phyloP scores from a whole-genome alignment of 2,888 invertebrate genomes.

The Scaptodrosophila latifasciaeformis region DNA sequence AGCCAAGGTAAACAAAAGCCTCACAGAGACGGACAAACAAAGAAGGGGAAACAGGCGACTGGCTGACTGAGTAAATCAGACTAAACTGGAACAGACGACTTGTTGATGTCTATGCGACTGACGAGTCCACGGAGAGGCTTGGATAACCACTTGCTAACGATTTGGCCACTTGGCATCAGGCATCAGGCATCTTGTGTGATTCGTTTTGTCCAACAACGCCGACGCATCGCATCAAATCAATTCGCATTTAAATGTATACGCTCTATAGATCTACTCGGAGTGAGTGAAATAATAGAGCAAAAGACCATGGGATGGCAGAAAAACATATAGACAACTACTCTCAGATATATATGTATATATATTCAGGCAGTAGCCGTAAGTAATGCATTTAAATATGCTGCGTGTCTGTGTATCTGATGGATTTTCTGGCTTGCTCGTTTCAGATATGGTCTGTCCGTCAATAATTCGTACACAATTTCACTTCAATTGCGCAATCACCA shows the following conservation, averaged over 20 bases:
- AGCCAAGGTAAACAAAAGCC: constrained; percentile 20
- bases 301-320: constrained; percentile 29
- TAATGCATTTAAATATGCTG: constrained; percentile 48
- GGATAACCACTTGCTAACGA: constrained; percentile 14
- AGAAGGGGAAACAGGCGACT: not conserved
- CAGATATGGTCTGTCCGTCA: too few species aligned
- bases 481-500: constrained; percentile 27
- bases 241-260: constrained; percentile 55
- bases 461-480: constrained; percentile 50
- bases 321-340: constrained; percentile 17
- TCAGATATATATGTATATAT: constrained; percentile 3
- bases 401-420: constrained; percentile 33
- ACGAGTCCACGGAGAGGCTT: too few species aligned
- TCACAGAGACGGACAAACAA: not conserved
- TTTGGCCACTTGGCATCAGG: not conserved
- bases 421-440: constrained; percentile 17
- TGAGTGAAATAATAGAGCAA: constrained; percentile 4
- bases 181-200: too few species aligned
- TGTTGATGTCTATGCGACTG: constrained; percentile 53
- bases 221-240: constrained; percentile 40
- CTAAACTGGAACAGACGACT: constrained; percentile 27
- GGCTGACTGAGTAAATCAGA: not conserved
- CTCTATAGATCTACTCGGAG: constrained; percentile 45
- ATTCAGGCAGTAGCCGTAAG: constrained; percentile 13
- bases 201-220: not conserved